These are phyloP conservation scores for Polypterus bichir DNA, from an alignment of 2,113 vertebrate species.

Conservation along the genomic window DNA sequence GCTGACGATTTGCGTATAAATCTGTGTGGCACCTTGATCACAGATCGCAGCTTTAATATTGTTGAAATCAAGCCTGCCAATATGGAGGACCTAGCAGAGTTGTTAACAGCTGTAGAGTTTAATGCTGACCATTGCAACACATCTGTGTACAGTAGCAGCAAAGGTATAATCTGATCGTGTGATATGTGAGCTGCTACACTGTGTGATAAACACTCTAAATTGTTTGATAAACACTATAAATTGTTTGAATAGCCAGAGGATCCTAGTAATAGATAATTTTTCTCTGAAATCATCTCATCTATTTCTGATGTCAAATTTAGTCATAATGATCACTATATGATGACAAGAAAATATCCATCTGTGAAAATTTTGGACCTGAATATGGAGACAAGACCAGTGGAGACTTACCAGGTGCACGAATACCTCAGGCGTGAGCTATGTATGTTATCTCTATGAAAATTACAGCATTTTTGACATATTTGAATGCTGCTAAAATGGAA, in stretches of 20 bases:
- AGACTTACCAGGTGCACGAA: slow-evolving; percentile 55
- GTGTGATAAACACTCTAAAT: slow-evolving; percentile 74
- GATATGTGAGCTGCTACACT: slow-evolving; percentile 83
- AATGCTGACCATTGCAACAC: slow-evolving; percentile 89
- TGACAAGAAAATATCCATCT: slow-evolving; percentile 58
- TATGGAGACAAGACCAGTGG: slow-evolving; percentile 58
- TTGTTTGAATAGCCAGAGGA: slow-evolving; percentile 56
- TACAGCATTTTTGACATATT: slow-evolving; percentile 67
- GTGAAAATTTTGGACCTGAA: slow-evolving; percentile 62
- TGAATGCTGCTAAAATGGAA: slow-evolving; percentile 63
- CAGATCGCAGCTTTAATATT: slow-evolving; percentile 64
- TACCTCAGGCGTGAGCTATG: slow-evolving; percentile 62
- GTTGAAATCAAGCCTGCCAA: slow-evolving; percentile 42
- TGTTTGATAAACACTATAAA: slow-evolving; percentile 67
- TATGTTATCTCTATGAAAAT: slow-evolving; percentile 61
- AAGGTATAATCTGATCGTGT: slow-evolving; percentile 81
- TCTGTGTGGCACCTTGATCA: slow-evolving; percentile 60
- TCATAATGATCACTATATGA: slow-evolving; percentile 59
- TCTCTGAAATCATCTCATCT: slow-evolving; percentile 63
- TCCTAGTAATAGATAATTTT: slow-evolving; percentile 60
- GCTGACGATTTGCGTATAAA: slow-evolving; percentile 59
- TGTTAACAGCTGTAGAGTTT: slow-evolving; percentile 90
- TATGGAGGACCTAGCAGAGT: slow-evolving; percentile 92
- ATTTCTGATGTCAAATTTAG: slow-evolving; percentile 64
- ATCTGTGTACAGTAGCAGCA: slow-evolving; percentile 90